Base-by-base conservation (phyloP, 30 jellyfish, hydroid and myxozoan genomes). In the Cassiopea xamachana region DNA sequence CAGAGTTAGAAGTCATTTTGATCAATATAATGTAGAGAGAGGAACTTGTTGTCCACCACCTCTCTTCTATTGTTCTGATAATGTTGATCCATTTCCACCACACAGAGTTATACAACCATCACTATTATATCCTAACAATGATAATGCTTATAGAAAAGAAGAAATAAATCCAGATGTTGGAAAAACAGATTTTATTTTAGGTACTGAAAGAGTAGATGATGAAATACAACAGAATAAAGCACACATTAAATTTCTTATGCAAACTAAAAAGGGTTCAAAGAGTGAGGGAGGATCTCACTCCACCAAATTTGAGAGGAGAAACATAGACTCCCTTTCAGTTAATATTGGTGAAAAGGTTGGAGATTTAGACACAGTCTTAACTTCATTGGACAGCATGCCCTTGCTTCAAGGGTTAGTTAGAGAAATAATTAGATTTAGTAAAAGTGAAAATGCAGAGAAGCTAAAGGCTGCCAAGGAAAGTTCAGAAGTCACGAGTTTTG, bases 21-120 rank as follows among this genome's bases (percentile, higher is more conserved):
- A 9, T 64, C 73, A 19, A 12, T 19, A 72, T 27, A 58, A 59
- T 73, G 13, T 60, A 5, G 76, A 77, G 15, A 78, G n/a, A 5
- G 89, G 89, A 45, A 48, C 73, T 2, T 87, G 14, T 58, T 87
- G 75, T 62, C 94, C 94, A 7, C 94, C 94, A 47, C 94, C 94
- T 2, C 62, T 86, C 75, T 60, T 86, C 47, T 86, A 73, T 61
- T 61, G 81, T 46, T 82, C 90, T 12, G 75, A 82, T n/a, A 50
- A 50, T 61, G 16, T 14, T 82, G 82, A 86, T 5, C 27, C 74
- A 5, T 64, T 7, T 64, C 19, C 19, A 9, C 5, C 15, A 17
- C 8, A 7, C 5, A 17, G 19, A 17, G 74, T 5, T 64, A 5
- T 2, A 9, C 8, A 9, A 27, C 19, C 15, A 64, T 9, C 74